A percentile compares a stretch with the other conserved stretches of the same genome.
Conservation (phyloP, 2,888 invertebrate species). For the Lochmaea capreae region DNA sequence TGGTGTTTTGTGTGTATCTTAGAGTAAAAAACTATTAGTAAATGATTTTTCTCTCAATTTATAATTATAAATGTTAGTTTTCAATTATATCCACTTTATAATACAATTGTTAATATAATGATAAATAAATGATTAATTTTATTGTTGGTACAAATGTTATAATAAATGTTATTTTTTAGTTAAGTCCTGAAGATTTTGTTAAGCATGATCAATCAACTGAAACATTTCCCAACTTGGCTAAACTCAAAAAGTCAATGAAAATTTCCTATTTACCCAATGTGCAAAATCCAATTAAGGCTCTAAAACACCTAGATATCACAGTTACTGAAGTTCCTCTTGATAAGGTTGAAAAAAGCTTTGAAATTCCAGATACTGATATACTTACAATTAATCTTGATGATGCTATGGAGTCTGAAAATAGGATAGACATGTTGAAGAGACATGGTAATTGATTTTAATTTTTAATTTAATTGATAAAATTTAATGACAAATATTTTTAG, state of each 20-base stretch:
- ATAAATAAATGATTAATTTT: neutral
- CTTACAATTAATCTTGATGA: slow-evolving; percentile 72
- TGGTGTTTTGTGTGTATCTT: too few relatives aligned
- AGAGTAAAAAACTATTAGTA: too few relatives aligned
- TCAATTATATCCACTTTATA: too few relatives aligned
- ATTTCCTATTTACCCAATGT: slow-evolving; percentile 73
- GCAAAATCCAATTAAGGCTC: slow-evolving; percentile 69
- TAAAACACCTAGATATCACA: slow-evolving; percentile 67
- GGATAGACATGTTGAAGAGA: slow-evolving; percentile 69
- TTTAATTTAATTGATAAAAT: neutral
- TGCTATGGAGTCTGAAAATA: slow-evolving; percentile 69
- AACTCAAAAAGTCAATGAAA: slow-evolving; percentile 58
- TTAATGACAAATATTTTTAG: too few relatives aligned
- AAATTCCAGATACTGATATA: slow-evolving; percentile 66
- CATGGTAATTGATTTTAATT: slow-evolving; percentile 67
- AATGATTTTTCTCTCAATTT: too few relatives aligned
- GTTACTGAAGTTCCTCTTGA: slow-evolving; percentile 57
- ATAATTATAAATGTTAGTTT: too few relatives aligned
- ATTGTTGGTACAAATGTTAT: neutral
- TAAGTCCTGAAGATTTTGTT: slow-evolving; percentile 67
- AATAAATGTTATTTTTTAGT: slow-evolving; percentile 55
- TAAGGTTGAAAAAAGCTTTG: slow-evolving; percentile 52
- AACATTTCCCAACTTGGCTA: slow-evolving; percentile 64
- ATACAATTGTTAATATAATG: neutral
- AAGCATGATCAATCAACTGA: slow-evolving; percentile 61